These are phyloP conservation scores for Eremophila alpestris DNA, from an alignment of 2,797 vertebrate species.

Conservation along the genomic window DNA sequence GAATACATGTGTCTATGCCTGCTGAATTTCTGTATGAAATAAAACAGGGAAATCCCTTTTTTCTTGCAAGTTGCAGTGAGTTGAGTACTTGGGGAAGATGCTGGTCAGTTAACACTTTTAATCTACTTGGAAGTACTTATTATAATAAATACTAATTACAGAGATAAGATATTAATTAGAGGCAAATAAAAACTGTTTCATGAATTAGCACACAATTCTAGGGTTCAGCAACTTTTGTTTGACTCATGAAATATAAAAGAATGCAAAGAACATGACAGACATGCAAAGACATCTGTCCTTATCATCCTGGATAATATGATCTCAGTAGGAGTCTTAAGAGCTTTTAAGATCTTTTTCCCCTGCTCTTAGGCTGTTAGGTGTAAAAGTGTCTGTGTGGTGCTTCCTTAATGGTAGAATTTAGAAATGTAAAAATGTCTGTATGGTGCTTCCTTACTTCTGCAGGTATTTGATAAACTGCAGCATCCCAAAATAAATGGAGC, in stretches of 20 bases:
- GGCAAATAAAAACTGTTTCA: background rate
- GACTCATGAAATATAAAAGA: background rate
- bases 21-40: background rate
- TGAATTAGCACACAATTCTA: background rate
- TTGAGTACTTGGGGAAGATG: background rate
- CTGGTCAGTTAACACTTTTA: background rate
- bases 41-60: background rate
- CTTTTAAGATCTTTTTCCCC: background rate
- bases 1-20: conserved; percentile 25
- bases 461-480: background rate
- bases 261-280: background rate
- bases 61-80: background rate
- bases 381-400: background rate
- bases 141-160: background rate
- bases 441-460: background rate
- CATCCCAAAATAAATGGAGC: background rate
- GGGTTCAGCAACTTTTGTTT: background rate
- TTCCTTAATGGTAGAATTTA: background rate
- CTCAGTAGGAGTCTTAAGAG: background rate
- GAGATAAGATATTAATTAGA: background rate
- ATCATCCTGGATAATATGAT: background rate
- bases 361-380: background rate
- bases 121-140: background rate
- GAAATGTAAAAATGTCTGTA: background rate
- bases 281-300: background rate